Base-by-base conservation (phyloP, 2,888 invertebrate species). In the Eupithecia exiguata region DNA sequence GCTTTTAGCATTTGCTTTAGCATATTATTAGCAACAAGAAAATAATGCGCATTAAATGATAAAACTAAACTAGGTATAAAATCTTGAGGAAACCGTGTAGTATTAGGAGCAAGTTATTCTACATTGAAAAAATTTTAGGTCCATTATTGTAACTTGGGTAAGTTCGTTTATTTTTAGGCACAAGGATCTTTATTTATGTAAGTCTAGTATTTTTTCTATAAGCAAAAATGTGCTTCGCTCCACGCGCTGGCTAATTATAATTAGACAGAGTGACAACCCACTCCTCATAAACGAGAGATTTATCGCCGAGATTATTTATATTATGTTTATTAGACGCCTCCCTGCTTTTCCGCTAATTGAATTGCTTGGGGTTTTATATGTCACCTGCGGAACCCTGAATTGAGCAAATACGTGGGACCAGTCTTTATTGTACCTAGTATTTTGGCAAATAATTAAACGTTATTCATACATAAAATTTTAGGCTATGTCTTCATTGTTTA, bases 261-360 rank as follows among this genome's bases (percentile, higher is more conserved):
- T 94, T 94, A 94, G 93, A 89, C 90, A 83, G 87, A 93, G 93
- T 94, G 94, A 93, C 94, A 94, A 94, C 94, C 94, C 94, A 93
- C 94, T 93, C 94, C 92, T 89, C 93, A 92, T 94, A 94, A 94
- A 93, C 58, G 91, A 91, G 93, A 93, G 94, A 94, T 94, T 93
- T 94, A 94, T 93, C 92, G 92, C 90, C 88, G 89, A 93, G 94
- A 94, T 94, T 94, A 94, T 93, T 94, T 94, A 94, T 94, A 94
- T 94, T 94, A 94, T 93, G 93, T 93, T 94, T 94, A 94, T 93
- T 93, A 94, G 93, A 87, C 92, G 87, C 89, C 90, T 88, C 92
- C 90, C 86, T 84, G 92, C 93, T 93, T 93, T 93, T 89, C 89
- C 86, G 84, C 90, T 94, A 94, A 94, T 94, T 94, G 93, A 94